These are phyloP conservation scores for Resseliella maxima DNA, from an alignment of 2,888 invertebrate genomes.

Conservation along the genomic window DNA sequence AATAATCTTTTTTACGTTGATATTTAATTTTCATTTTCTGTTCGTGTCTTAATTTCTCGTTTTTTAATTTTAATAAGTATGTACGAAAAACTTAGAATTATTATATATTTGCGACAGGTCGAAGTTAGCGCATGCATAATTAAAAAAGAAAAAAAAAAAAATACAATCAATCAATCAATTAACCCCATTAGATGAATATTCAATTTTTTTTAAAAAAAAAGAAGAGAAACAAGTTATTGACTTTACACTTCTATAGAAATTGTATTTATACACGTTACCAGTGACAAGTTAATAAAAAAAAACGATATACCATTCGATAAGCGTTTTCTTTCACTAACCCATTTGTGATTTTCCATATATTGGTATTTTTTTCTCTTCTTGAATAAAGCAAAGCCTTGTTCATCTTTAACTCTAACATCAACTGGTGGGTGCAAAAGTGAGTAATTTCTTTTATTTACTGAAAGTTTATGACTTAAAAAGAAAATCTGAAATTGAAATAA, in stretches of 20 bases:
- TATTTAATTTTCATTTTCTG: neutral
- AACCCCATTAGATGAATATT: slow-evolving; percentile 45
- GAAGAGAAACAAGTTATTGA: slow-evolving; percentile 13
- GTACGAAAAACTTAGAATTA: neutral
- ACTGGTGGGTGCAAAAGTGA: too few species aligned
- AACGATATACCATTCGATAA: neutral
- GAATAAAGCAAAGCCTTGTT: too few species aligned
- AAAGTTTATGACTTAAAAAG: too few species aligned
- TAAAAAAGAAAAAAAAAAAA: neutral
- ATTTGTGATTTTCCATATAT: neutral
- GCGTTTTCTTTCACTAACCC: neutral
- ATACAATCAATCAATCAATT: slow-evolving; percentile 51
- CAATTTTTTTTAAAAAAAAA: slow-evolving; percentile 7
- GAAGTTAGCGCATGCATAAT: neutral
- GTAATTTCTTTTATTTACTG: too few species aligned
- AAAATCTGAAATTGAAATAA: too few species aligned
- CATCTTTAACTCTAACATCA: too few species aligned
- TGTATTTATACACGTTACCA: slow-evolving; percentile 42
- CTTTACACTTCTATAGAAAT: slow-evolving; percentile 36
- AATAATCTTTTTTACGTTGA: neutral
- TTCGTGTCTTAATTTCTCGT: neutral
- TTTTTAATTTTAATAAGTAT: neutral
- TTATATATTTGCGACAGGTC: neutral
- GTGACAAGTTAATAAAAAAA: slow-evolving; percentile 27
- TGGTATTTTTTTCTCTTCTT: too few species aligned